phyloP scores from a whole-genome alignment of 2,113 vertebrate genomes.

The Echinops telfairi region DNA sequence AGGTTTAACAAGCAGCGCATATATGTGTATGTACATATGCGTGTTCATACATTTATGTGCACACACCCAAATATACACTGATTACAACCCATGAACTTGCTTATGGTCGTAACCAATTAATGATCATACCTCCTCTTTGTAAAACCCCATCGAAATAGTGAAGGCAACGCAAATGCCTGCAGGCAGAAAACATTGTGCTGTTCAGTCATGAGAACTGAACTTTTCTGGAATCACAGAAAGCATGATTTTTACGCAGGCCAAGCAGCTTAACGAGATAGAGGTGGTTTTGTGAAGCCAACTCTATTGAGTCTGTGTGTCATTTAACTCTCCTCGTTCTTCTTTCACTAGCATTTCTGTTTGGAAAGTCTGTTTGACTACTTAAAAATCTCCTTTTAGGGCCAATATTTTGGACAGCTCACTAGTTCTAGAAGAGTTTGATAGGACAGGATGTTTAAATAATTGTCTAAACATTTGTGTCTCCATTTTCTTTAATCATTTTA shows the following conservation, averaged over 20 bases:
- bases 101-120: neutral
- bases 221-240: neutral
- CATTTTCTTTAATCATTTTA: slow-evolving; percentile 30
- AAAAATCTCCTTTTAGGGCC: neutral
- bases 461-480: slow-evolving; percentile 3
- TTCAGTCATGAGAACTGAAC: neutral
- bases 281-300: neutral
- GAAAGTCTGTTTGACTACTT: neutral
- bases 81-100: neutral
- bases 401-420: slow-evolving; percentile 22
- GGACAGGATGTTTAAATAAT: neutral
- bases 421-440: slow-evolving; percentile 10
- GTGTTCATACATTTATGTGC: too few relatives aligned
- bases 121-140: neutral
- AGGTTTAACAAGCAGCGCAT: neutral
- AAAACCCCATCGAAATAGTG: neutral
- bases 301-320: neutral
- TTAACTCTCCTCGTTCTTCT: neutral
- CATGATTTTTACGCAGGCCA: neutral
- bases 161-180: neutral
- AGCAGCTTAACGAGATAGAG: neutral
- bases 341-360: neutral
- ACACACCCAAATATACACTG: neutral
- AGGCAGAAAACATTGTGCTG: neutral
- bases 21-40: neutral